Conservation (phyloP, 2,113 vertebrate genomes). For the Crotalus horridus region DNA sequence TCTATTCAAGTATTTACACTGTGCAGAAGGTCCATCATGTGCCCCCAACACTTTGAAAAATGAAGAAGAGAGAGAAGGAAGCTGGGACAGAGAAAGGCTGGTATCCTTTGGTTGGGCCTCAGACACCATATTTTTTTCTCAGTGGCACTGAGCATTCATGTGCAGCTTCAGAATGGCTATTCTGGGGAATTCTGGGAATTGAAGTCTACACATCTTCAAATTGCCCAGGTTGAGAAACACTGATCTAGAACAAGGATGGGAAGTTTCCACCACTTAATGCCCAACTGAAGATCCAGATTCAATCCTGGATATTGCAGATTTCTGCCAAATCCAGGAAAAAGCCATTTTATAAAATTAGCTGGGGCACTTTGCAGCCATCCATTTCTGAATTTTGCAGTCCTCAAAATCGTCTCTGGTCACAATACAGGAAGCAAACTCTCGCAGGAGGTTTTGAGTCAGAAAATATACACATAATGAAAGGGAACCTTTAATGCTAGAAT, state of each 20-base stretch:
- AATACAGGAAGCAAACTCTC: not conserved
- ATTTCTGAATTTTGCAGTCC: not conserved
- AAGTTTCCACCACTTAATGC: not conserved
- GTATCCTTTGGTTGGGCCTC: not conserved
- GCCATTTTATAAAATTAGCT: not conserved
- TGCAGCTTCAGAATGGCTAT: not conserved
- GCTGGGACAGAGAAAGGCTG: not conserved
- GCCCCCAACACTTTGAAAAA: not conserved
- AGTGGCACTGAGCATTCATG: not conserved
- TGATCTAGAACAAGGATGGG: not conserved
- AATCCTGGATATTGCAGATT: not conserved
- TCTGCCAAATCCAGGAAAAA: not conserved
- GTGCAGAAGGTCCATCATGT: not conserved
- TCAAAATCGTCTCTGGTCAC: not conserved
- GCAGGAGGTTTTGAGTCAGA: not conserved
- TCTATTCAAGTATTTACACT: not conserved
- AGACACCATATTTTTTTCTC: not conserved
- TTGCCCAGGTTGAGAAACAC: not conserved
- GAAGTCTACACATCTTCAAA: not conserved
- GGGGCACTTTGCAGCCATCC: not conserved
- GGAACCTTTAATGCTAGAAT: not conserved
- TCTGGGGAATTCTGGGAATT: not conserved
- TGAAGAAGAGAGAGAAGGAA: not conserved
- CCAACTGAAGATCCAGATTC: not conserved
- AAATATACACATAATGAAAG: not conserved